These are phyloP conservation scores for Cantharis lateralis DNA, from an alignment of 2,888 invertebrate species.

Conservation along the genomic window DNA sequence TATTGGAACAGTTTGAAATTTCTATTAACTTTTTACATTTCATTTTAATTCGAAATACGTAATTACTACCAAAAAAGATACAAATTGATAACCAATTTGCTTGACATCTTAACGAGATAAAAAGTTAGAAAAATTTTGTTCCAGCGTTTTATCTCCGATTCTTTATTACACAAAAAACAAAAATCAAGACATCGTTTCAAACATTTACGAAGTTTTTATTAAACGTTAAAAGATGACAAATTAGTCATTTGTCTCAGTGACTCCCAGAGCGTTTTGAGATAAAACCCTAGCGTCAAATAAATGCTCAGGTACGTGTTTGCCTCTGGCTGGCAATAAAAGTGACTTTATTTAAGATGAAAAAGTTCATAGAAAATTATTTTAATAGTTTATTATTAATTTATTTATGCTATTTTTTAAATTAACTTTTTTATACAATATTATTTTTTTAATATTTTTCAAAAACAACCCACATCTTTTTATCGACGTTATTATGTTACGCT, in stretches of 20 bases:
- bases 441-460: background rate
- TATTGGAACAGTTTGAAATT: background rate
- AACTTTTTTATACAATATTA: background rate
- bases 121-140: background rate
- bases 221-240: slow-evolving; percentile 39
- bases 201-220: slow-evolving; percentile 40
- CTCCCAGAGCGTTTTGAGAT: slow-evolving; percentile 42
- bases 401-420: background rate
- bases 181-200: slow-evolving; percentile 26
- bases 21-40: background rate
- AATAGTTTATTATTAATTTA: slow-evolving; percentile 7
- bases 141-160: slow-evolving; percentile 3
- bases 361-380: slow-evolving; percentile 15
- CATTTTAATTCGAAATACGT: background rate
- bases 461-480: background rate
- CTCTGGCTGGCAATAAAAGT: slow-evolving; percentile 43
- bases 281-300: slow-evolving; percentile 46
- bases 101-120: background rate
- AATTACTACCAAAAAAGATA: background rate
- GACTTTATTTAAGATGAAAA: slow-evolving; percentile 11
- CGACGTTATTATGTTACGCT: too few species aligned
- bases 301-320: slow-evolving; percentile 46
- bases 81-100: background rate
- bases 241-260: slow-evolving; percentile 40
- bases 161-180: slow-evolving; percentile 14